Conservation (phyloP, 2,113 vertebrate species). For the Heteronetta atricapilla region DNA sequence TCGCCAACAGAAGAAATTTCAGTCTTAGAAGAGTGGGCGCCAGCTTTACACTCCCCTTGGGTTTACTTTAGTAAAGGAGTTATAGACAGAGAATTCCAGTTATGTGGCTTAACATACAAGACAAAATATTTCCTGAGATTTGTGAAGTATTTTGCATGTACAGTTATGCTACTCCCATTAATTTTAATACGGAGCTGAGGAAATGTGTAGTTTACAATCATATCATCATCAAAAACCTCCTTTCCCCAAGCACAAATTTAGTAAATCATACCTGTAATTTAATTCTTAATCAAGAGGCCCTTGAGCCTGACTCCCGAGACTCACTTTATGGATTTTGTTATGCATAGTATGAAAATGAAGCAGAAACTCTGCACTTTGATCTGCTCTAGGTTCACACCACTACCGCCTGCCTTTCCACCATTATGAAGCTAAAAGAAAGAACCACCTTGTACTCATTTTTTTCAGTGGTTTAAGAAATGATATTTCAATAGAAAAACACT, state of each 20-base stretch:
- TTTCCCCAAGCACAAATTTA: slow-evolving; percentile 70
- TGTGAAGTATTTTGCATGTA: background rate
- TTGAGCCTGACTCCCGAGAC: slow-evolving; percentile 64
- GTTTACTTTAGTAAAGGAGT: background rate
- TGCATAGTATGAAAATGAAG: slow-evolving; percentile 55
- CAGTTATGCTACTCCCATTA: slow-evolving; percentile 12
- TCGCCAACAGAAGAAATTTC: background rate
- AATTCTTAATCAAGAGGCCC: slow-evolving; percentile 74
- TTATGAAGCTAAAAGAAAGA: background rate
- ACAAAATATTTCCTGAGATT: background rate
- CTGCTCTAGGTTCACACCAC: background rate
- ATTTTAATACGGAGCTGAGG: slow-evolving; percentile 32
- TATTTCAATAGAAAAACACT: background rate
- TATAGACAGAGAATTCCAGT: background rate
- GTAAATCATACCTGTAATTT: slow-evolving; percentile 70
- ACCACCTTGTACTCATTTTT: background rate
- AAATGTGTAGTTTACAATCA: slow-evolving; percentile 47
- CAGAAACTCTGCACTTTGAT: background rate
- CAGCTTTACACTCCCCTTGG: background rate
- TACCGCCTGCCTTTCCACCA: background rate
- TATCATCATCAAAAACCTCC: slow-evolving; percentile 36
- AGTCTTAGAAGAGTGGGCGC: background rate
- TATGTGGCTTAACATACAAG: background rate
- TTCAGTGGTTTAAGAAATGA: background rate
- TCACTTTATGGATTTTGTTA: slow-evolving; percentile 48